Evolutionary conservation across 2,888 invertebrate species (phyloP), one percentile per base, ranked within the genome.

Genomic region (Mesorhabditis belari): DNA sequence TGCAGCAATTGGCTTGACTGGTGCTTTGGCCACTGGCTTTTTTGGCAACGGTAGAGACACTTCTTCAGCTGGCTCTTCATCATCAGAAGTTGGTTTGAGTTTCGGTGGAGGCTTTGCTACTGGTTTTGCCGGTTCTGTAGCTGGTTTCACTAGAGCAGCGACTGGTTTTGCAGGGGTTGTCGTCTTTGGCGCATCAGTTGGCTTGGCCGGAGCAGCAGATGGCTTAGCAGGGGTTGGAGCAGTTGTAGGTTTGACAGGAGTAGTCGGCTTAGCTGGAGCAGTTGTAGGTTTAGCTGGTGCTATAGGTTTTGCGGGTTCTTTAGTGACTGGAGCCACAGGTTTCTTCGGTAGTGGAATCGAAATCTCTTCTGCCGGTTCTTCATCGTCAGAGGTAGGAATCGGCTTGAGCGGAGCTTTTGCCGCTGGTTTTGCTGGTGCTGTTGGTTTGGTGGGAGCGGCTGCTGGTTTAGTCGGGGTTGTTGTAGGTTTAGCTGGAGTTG

Each of bases 321-420:
- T 29, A 17, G 26, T 19, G 21, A 23, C 60, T 23, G 27, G 2
- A 19, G 59, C 44, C 5, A 26, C 26, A 4, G 49, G 55, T 60
- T 55, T 44, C 51, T 60, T 28, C n/a, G 55, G 23, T 28, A 63
- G 28, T 9, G 63, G 55, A 55, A 62, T 9, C 55, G 61, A 52
- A 53, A 62, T 58, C 55, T 68, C 53, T 55, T 64, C 55, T 62
- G 61, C 49, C 3, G 61, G 57, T 55, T 64, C 62, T 3, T 28
- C 57, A 55, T 60, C 60, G 12, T 60, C 57, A 3, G 60, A 26
- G n/a, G 1, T 35, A 6, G 21, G 27, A 3, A 25, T 57, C 5
- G 9, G 29, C 24, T 19, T 29, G 52, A 23, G 54, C 2, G 23
- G 27, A 17, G 44, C 44, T 35, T 35, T 62, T 5, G 58, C 49